Evolutionary conservation across 2,113 vertebrate genomes (phyloP), one percentile per base, ranked within the genome.

Genomic region (Gymnogyps californianus): DNA sequence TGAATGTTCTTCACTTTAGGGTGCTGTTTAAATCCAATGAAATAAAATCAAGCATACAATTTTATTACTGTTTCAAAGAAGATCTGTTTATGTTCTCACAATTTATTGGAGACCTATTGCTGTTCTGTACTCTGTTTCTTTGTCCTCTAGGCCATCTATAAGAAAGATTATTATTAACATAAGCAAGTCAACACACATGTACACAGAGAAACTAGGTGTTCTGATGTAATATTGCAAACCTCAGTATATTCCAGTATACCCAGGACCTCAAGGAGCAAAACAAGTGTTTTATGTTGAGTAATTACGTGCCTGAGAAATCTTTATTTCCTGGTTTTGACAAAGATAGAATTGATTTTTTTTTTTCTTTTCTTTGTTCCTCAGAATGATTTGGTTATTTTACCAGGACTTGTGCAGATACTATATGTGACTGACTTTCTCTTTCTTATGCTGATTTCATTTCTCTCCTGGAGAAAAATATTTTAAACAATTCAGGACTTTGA

Each of bases 1-100:
- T 79, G 59, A 96, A 96, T 31, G n/a, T 89, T 92, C 59, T 80
- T 87, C 24, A 40, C 46, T 75, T 96, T 87, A 92, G 79, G 76
- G 36, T 90, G 34, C 36, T 51, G 12, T 79, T 96, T 95, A 90
- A 95, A 89, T 85, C 54, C 62, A 94, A 80, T 88, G 75, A 96
- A 93, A 47, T 89, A 95, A 95, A 96, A 66, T 64, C n/a, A 84
- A 93, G 17, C 5, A 66, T 10, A 38, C n/a, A 26, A 44, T 55
- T 95, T 83, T 94, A 44, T 92, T 92, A 52, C 31, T 70, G 11
- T 93, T 94, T 71, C 49, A 86, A 81, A 91, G 65, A 61, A 82
- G 31, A 92, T 78, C 62, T 89, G 55, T 66, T 91, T 87, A 62
- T 69, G 13, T 66, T 89, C 76, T 94, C 36, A 85, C 25, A 83